Evolutionary conservation across 1,140 invertebrate genomes (phyloP).

Genomic region (Bombyx mori): DNA sequence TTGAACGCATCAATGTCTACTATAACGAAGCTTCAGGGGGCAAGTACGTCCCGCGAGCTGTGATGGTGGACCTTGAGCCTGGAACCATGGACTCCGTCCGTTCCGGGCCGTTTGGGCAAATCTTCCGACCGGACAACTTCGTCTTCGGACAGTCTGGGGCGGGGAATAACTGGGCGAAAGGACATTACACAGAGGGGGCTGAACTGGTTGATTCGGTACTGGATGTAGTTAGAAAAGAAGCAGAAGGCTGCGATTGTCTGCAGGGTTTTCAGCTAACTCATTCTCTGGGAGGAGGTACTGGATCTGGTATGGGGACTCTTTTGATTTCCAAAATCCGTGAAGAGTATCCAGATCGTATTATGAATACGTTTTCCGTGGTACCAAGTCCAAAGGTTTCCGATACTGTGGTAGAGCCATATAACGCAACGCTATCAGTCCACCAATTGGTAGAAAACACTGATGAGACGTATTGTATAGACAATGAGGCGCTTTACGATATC

Average conservation of each 20-base stretch:
- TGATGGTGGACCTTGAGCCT: constrained; percentile 85
- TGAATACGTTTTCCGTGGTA: constrained; percentile 92
- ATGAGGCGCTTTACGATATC: constrained; percentile 90
- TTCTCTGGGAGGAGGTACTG: constrained; percentile 87
- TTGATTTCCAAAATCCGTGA: constrained; percentile 89
- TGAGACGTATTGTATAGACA: constrained; percentile 72
- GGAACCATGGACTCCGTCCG: constrained; percentile 86
- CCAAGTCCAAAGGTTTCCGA: constrained; percentile 92
- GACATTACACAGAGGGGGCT: constrained; percentile 94
- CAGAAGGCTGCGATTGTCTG: constrained; percentile 90
- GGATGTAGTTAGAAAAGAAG: constrained; percentile 90
- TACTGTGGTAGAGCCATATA: constrained; percentile 90
- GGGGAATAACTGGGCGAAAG: constrained; percentile 90
- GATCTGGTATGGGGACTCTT: constrained; percentile 90
- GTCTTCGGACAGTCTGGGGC: constrained; percentile 81
- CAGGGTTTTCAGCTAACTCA: constrained; percentile 91
- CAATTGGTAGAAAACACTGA: constrained; percentile 86
- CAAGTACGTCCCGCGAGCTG: constrained; percentile 85
- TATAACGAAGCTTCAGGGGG: constrained; percentile 87
- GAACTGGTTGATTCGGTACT: constrained; percentile 90
- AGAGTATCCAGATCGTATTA: constrained; percentile 92
- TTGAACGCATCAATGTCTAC: constrained; percentile 90
- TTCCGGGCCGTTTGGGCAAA: constrained; percentile 83
- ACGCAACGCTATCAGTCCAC: constrained; percentile 83
- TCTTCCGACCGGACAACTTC: constrained; percentile 92